These are phyloP conservation scores for Mionectes olivaceus DNA, from an alignment of 2,797 vertebrate species.

Conservation along the genomic window DNA sequence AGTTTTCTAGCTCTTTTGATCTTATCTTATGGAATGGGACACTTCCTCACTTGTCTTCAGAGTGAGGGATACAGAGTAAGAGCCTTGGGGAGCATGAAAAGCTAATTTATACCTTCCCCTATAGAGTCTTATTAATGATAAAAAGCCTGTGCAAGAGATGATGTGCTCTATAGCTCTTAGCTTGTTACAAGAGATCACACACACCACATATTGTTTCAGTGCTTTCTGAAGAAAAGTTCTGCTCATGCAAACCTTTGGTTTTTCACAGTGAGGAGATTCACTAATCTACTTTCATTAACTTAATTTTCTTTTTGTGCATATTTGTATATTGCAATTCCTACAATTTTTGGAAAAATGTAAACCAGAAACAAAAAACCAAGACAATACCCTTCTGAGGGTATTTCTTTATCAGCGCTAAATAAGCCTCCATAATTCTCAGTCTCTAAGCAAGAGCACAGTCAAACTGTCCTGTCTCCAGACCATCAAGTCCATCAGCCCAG, in stretches of 20 bases:
- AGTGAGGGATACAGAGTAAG: neutral
- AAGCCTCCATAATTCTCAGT: neutral
- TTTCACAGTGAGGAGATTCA: neutral
- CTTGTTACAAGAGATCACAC: neutral
- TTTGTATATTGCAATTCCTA: neutral
- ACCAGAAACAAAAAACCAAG: neutral
- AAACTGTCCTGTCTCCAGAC: conserved; percentile 88
- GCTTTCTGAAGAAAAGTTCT: neutral
- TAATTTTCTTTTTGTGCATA: neutral
- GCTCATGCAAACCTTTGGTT: neutral
- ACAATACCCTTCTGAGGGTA: neutral
- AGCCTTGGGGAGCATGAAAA: neutral
- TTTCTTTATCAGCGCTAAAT: neutral
- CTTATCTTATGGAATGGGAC: neutral
- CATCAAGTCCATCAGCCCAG: conserved; percentile 86
- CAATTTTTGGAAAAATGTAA: neutral
- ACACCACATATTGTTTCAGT: neutral
- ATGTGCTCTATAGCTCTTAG: neutral
- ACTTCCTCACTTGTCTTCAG: neutral
- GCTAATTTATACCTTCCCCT: neutral
- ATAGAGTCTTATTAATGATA: neutral
- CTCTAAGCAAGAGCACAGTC: conserved; percentile 83
- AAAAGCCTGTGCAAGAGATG: neutral
- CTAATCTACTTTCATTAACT: neutral
- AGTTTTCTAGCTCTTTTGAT: neutral